A percentile compares a stretch with the other conserved stretches of the same genome.
phyloP scores from a whole-genome alignment of 2,113 vertebrate species.

The Hippocampus mohnikei region DNA sequence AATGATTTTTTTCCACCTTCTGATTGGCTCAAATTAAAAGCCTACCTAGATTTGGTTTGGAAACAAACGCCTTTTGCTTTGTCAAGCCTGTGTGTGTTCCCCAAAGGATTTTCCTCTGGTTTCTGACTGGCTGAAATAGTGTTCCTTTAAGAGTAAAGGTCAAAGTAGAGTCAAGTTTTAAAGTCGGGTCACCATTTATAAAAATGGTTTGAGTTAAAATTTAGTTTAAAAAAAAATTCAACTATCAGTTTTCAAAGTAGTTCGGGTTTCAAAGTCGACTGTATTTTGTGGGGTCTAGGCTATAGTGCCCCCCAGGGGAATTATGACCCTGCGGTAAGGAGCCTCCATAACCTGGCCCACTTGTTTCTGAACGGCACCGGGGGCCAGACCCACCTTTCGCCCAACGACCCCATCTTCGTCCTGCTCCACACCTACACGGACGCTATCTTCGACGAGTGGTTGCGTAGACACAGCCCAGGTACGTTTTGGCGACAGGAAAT shows the following conservation, averaged over 20 bases:
- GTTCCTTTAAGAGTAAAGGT: too few species aligned
- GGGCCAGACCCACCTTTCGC: constrained; percentile 93
- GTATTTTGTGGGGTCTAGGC: constrained; percentile 64
- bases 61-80: too few species aligned
- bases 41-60: too few species aligned
- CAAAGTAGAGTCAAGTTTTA: too few species aligned
- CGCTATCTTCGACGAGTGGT: constrained; percentile 95
- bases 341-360: constrained; percentile 95
- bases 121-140: not conserved
- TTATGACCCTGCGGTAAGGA: constrained; percentile 88
- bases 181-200: too few species aligned
- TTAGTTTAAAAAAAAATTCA: too few species aligned
- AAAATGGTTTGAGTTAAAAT: too few species aligned
- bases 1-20: not conserved
- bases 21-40: too few species aligned
- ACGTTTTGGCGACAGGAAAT: not conserved
- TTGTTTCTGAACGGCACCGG: constrained; percentile 96
- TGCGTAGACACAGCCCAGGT: constrained; percentile 86
- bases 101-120: too few species aligned
- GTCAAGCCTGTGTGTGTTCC: too few species aligned
- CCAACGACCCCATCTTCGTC: constrained; percentile 95
- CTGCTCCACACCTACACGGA: constrained; percentile 95
- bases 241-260: too few species aligned
- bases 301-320: constrained; percentile 89
- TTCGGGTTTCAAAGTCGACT: too few species aligned